These are phyloP conservation scores for Metridium senile DNA, from an alignment of 92 coral and sea anemone species.

Conservation along the genomic window DNA sequence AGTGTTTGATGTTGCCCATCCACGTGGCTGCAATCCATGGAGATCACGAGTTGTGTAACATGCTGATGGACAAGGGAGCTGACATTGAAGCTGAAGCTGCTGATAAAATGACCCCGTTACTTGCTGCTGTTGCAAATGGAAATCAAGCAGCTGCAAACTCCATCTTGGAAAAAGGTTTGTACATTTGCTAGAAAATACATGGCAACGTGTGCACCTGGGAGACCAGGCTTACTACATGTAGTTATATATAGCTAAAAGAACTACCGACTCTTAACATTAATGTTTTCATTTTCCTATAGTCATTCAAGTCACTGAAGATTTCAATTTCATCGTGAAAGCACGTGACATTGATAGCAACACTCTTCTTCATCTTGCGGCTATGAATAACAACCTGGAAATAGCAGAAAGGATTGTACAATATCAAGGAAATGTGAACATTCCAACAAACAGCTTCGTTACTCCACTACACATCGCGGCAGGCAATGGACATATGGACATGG, in stretches of 20 bases:
- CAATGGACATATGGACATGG: slow-evolving; percentile 64
- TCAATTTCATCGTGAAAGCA: slow-evolving; percentile 24
- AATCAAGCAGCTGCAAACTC: slow-evolving; percentile 44
- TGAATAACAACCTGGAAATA: slow-evolving; percentile 35
- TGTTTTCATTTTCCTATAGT: background rate
- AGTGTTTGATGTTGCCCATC: slow-evolving; percentile 54
- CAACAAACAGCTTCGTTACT: slow-evolving; percentile 41
- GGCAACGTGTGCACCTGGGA: no score
- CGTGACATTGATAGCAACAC: slow-evolving; percentile 57
- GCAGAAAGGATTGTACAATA: slow-evolving; percentile 44
- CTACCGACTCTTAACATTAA: no score
- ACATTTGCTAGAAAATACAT: no score
- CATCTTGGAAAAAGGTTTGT: slow-evolving; percentile 61
- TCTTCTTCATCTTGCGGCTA: slow-evolving; percentile 60
- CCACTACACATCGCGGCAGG: slow-evolving; percentile 71
- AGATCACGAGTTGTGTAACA: slow-evolving; percentile 43
- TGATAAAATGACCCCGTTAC: slow-evolving; percentile 77
- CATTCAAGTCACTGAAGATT: background rate
- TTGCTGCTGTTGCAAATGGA: slow-evolving; percentile 53
- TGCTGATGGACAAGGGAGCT: slow-evolving; percentile 59
- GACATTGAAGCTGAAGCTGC: slow-evolving; percentile 46
- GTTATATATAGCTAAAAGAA: no score
- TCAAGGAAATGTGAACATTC: slow-evolving; percentile 47
- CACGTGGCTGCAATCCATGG: slow-evolving; percentile 72
- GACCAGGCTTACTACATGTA: no score